Evolutionary conservation across 1,140 invertebrate species (phyloP).

Genomic region (Drosophila ercepeae): DNA sequence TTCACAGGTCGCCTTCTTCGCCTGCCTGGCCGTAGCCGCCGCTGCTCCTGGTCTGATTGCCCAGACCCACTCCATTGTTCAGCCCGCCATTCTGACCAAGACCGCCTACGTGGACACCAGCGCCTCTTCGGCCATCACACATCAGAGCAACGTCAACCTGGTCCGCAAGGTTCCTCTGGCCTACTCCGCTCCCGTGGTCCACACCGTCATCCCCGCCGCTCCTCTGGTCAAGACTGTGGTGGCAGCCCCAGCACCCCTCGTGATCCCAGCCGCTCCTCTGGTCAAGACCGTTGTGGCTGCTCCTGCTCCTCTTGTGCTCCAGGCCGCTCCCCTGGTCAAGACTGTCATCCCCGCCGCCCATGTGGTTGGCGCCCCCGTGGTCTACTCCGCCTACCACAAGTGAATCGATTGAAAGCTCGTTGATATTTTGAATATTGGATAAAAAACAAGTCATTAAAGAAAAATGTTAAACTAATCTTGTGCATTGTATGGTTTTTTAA

Average conservation of each 20-base stretch:
- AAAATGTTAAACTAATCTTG: neutral
- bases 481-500: neutral
- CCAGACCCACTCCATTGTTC: conserved; percentile 66
- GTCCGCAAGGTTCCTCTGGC: conserved; percentile 66
- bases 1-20: conserved; percentile 65
- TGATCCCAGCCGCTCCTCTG: conserved; percentile 74
- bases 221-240: conserved; percentile 41
- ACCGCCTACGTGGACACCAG: conserved; percentile 70
- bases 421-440: conserved; percentile 4
- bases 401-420: conserved; percentile 40
- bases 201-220: conserved; percentile 10
- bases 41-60: conserved; percentile 71
- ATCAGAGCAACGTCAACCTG: conserved; percentile 84
- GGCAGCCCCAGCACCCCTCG: conserved; percentile 63
- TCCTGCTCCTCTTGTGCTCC: conserved; percentile 30
- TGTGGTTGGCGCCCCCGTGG: conserved; percentile 51
- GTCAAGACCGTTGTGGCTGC: conserved; percentile 11
- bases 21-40: conserved; percentile 66
- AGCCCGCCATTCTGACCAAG: conserved; percentile 69
- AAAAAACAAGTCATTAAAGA: conserved; percentile 3
- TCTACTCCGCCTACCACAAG: conserved; percentile 64
- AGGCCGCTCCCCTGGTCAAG: conserved; percentile 25
- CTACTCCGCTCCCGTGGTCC: conserved; percentile 64
- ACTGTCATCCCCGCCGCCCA: conserved; percentile 55
- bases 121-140: conserved; percentile 84